phyloP scores from a whole-genome alignment of 2,797 vertebrate genomes.

The Paedocypris micromegethes region DNA sequence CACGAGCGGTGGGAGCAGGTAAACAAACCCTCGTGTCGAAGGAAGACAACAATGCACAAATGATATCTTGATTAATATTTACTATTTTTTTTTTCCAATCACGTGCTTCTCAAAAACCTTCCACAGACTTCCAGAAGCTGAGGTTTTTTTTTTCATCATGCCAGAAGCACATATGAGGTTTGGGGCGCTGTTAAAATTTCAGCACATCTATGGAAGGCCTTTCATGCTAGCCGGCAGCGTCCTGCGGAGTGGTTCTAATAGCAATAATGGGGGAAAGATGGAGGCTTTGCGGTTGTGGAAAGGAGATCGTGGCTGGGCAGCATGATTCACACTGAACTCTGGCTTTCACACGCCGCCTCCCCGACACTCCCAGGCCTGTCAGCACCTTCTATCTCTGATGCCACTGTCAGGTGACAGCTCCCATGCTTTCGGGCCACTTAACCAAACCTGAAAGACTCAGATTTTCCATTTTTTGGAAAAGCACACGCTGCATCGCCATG shows the following conservation, averaged over 20 bases:
- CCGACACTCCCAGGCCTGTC: constrained; percentile 61
- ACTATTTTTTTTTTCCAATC: too few relatives aligned
- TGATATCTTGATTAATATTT: too few relatives aligned
- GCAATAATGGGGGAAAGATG: constrained; percentile 68
- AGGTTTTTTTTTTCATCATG: constrained; percentile 45
- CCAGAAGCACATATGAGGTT: constrained; percentile 52
- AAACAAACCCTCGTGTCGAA: constrained; percentile 1
- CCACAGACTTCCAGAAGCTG: constrained; percentile 55
- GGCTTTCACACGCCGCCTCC: constrained; percentile 43
- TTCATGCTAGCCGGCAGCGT: constrained; percentile 62
- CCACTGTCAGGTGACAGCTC: constrained; percentile 58
- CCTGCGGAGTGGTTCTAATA: constrained; percentile 61
- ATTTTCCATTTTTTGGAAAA: constrained; percentile 65
- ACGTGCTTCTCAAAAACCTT: background rate
- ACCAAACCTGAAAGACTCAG: constrained; percentile 61
- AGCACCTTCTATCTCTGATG: constrained; percentile 61
- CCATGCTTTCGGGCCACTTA: constrained; percentile 40
- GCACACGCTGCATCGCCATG: constrained; percentile 59
- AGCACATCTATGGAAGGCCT: constrained; percentile 55
- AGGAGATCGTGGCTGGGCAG: constrained; percentile 62
- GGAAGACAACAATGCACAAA: background rate
- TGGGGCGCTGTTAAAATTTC: constrained; percentile 68
- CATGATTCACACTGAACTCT: constrained; percentile 65
- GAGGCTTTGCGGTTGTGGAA: constrained; percentile 69
- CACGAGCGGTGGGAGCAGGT: constrained; percentile 11